A percentile compares a stretch with the other conserved stretches of the same genome.
Conservation (phyloP, 35 echinoderm and acorn worm species). For the Ptychodera flava region DNA sequence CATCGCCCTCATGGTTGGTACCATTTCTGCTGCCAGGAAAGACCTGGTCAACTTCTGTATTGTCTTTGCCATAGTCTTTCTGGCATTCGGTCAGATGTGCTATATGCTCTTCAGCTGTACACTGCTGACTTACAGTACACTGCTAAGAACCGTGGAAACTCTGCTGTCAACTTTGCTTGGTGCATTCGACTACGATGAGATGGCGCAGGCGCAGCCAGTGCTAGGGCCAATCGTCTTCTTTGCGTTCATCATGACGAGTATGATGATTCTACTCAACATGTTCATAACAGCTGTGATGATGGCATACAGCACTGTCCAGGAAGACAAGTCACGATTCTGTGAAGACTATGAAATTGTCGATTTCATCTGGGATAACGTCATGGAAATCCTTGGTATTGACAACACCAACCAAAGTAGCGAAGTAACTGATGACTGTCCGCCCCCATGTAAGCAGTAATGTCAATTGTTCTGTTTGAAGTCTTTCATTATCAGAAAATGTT, state of each 20-base stretch:
- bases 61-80: neutral
- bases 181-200: neutral
- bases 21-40: neutral
- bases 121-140: neutral
- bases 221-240: neutral
- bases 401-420: neutral
- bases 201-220: neutral
- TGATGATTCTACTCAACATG: neutral
- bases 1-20: neutral
- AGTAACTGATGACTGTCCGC: neutral
- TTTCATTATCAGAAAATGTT: too few relatives aligned
- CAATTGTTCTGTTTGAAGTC: too few relatives aligned
- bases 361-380: neutral
- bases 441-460: too few relatives aligned
- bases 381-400: neutral
- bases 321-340: neutral
- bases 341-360: neutral
- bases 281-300: neutral
- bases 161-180: neutral
- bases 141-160: neutral
- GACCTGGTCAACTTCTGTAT: neutral
- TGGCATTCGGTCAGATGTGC: neutral
- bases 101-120: neutral
- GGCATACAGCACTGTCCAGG: neutral
- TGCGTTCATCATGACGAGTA: neutral